A percentile compares a stretch with the other conserved stretches of the same genome.
Conservation (phyloP, 2,888 invertebrate species). For the Calephelis perditalis region DNA sequence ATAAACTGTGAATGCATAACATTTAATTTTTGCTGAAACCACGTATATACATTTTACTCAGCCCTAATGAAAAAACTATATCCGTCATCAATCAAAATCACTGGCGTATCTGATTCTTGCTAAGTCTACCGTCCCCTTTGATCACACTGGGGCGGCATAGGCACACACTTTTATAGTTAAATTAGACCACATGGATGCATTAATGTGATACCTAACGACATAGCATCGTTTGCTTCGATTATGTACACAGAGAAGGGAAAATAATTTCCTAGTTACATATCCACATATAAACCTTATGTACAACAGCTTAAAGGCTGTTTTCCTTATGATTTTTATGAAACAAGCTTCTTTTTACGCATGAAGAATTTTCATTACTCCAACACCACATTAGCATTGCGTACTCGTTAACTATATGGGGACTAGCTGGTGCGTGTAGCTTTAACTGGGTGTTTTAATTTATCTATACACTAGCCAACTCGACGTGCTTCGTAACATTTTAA, state of each 20-base stretch:
- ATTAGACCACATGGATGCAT: constrained; percentile 23
- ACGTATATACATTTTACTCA: no score
- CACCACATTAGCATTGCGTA: constrained; percentile 9
- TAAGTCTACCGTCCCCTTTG: constrained; percentile 12
- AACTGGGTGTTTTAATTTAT: no score
- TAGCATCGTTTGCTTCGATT: constrained; percentile 24
- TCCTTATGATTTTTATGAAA: background rate
- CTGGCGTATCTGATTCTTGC: background rate
- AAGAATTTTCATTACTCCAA: constrained; percentile 12
- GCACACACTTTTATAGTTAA: constrained; percentile 21
- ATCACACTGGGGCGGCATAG: constrained; percentile 13
- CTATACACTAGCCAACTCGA: no score
- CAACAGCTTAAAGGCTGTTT: constrained; percentile 1
- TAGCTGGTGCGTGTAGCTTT: no score
- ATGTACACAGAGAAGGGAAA: constrained; percentile 26
- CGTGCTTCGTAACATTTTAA: no score
- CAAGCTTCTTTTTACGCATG: constrained; percentile 12
- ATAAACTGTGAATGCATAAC: no score
- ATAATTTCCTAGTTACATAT: constrained; percentile 21
- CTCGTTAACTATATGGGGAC: constrained; percentile 1
- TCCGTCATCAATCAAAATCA: background rate
- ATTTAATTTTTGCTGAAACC: no score
- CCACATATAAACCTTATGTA: constrained; percentile 5
- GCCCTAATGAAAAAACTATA: no score
- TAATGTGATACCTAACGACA: constrained; percentile 17